Conservation (phyloP, 2,888 invertebrate genomes). For the Stegana nigrithorax region DNA sequence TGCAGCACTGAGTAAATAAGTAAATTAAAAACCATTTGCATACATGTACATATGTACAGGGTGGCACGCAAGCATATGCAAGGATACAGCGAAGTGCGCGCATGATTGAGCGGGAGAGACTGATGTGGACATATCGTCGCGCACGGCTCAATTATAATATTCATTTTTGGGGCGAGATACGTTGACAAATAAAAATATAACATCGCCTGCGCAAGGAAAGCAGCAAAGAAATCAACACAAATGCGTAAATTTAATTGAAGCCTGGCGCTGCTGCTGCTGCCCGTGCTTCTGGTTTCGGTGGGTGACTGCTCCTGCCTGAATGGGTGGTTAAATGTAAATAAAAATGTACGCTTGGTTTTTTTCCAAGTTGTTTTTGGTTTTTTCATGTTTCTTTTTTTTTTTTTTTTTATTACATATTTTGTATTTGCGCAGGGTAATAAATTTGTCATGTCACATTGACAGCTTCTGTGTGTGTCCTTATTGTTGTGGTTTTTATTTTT, state of each 20-base stretch:
- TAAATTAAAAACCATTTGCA: constrained; percentile 22
- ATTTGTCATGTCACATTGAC: constrained; percentile 29
- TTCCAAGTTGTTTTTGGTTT: too few relatives aligned
- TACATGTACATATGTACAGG: neutral
- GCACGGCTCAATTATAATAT: constrained; percentile 12
- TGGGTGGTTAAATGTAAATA: constrained; percentile 18
- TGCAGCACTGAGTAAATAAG: neutral
- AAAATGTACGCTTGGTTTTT: too few relatives aligned
- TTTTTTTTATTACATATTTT: constrained; percentile 26
- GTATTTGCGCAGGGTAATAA: constrained; percentile 24
- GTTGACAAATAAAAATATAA: constrained; percentile 19
- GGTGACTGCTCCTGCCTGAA: neutral
- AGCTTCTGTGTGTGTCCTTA: constrained; percentile 22
- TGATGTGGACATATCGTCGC: too few relatives aligned
- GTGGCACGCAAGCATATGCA: neutral
- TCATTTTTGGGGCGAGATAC: neutral
- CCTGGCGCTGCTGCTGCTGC: neutral
- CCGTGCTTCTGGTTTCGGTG: neutral
- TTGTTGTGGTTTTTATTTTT: constrained; percentile 16
- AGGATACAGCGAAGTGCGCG: neutral
- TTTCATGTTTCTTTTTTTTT: constrained; percentile 22
- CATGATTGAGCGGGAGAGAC: too few relatives aligned
- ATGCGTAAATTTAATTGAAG: constrained; percentile 17
- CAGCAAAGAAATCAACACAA: constrained; percentile 6
- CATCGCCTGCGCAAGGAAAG: too few relatives aligned